These are phyloP conservation scores for Amiota communis DNA, from an alignment of 2,888 invertebrate species.

Conservation along the genomic window DNA sequence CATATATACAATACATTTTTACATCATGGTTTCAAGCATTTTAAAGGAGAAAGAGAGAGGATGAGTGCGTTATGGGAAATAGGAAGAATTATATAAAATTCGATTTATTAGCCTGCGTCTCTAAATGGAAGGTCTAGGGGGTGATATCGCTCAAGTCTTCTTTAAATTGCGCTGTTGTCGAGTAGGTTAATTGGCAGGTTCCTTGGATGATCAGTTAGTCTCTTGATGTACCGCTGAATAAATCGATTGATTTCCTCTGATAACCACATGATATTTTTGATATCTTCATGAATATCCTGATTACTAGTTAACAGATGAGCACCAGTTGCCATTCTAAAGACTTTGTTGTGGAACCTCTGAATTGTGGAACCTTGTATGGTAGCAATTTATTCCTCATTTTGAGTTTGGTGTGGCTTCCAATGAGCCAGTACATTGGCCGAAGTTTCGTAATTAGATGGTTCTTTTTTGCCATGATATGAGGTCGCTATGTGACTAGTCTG, in stretches of 20 bases:
- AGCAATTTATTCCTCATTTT: too few relatives aligned
- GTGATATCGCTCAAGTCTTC: not conserved
- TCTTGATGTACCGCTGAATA: not conserved
- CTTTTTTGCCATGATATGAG: too few relatives aligned
- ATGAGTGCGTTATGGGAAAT: not conserved
- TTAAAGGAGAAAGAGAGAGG: not conserved
- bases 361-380: not conserved
- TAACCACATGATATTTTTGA: not conserved
- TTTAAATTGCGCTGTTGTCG: not conserved
- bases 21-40: not conserved
- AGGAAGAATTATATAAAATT: too few relatives aligned
- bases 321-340: too few relatives aligned
- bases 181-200: not conserved
- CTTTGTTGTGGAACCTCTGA: slow-evolving; percentile 1
- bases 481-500: too few relatives aligned
- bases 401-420: too few relatives aligned
- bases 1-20: not conserved
- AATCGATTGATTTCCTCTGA: not conserved
- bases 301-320: too few relatives aligned
- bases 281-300: not conserved
- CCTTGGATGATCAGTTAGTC: not conserved
- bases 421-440: too few relatives aligned
- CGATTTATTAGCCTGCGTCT: not conserved
- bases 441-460: too few relatives aligned
- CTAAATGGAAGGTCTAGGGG: not conserved